Base-by-base conservation (phyloP, 2,113 vertebrate species). In the Porphyrio hochstetteri region DNA sequence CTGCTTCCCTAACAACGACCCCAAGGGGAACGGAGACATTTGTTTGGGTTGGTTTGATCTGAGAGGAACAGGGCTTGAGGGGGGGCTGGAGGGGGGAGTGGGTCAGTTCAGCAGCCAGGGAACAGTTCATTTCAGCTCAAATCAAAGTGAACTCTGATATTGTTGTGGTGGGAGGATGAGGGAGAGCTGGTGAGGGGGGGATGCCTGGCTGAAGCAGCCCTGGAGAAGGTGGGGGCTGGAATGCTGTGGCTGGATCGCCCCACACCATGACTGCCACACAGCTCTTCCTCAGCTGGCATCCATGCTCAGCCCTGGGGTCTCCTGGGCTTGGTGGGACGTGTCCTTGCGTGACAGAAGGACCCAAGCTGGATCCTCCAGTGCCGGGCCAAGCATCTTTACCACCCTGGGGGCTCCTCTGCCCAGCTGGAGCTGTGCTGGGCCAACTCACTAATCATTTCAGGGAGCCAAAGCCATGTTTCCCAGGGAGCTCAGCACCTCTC, bases 11-110 rank as follows among this genome's bases (percentile, higher is more conserved):
- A 75, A 29, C 88, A 95, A 96, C 68, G 80, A 77, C 88, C 92
- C 94, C 42, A 64, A 85, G 67, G 92, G 94, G 95, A 93, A 95
- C 91, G 82, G 83, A 96, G 96, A 91, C 77, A 89, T 94, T 97
- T 84, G 92, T 93, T 96, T 96, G 86, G 2, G 84, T 90, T 71
- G 42, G 88, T 92, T 92, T 86, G 91, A 94, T 93, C 69, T 56
- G 68, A 42, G 48, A 53, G n/a, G 55, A 95, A 27, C 92, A 16
- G 8, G 76, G 33, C 21, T 8, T 53, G 65, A 38, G 40, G 11
- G 42, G 24, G 53, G 28, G 53, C 9, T 48, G 46, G 31, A 74
- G 46, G 2, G 4, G 57, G 61, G 94, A 69, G 72, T 0, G 25
- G 90, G 85, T 87, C 72, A 46, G 59, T 94, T 55, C 95, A 74